Base-by-base conservation (phyloP, 2,888 invertebrate species). In the Pecten maximus region DNA sequence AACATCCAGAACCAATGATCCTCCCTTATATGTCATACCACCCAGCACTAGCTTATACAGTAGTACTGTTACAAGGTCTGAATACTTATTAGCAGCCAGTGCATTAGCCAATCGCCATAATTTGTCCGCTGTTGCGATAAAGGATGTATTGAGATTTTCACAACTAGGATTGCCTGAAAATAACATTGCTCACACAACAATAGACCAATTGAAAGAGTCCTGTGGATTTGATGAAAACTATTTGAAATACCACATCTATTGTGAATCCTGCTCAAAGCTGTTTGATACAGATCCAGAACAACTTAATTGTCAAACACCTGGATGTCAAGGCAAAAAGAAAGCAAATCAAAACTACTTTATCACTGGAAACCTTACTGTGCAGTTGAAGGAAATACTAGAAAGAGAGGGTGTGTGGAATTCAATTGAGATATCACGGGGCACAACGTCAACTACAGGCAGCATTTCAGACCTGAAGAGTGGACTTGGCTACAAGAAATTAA, bases 231-330 rank as follows among this genome's bases (percentile, higher is more conserved):
- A 54, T 54, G n/a, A n/a, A n/a, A n/a, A n/a, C 48, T 40, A n/a
- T n/a, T n/a, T 91, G 48, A 89, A 90, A 35, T 54, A 87, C 40
- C 87, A 87, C 19, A 19, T 87, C 10, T 90, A 44, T 87, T 91
- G 91, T 86, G 60, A 89, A 19, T 40, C 88, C 8, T 91, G 90
- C 74, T 89, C 88, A 19, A 74, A 88, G 54, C 19, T 88, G 23
- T 89, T 89, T 89, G 87, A 50, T 12, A 86, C 87, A 50, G 88
- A 87, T 86, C 74, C 15, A 28, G 87, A 88, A n/a, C n/a, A n/a
- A n/a, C n/a, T n/a, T 40, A 87, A 16, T 16, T 91, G 91, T 54
- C 23, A n/a, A 74, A 91, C 91, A 88, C 91, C 91, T 40, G 60
- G 89, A 40, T 91, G 90, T 40, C 87, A 28, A 88, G 89, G 90